phyloP scores from a whole-genome alignment of 2,797 vertebrate genomes.

The Pseudomugil tenellus region DNA sequence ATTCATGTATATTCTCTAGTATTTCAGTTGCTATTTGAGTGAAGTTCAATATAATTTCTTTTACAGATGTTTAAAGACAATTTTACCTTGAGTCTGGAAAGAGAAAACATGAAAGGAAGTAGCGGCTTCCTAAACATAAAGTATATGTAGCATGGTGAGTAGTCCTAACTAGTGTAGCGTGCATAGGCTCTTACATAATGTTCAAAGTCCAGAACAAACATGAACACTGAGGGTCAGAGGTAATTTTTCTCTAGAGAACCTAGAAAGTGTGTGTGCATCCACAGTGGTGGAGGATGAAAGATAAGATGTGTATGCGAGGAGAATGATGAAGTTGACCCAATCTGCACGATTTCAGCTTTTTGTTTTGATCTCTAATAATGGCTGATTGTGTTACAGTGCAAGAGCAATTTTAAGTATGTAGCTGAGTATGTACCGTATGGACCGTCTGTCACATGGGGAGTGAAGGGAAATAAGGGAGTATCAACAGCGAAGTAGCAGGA shows the following conservation, averaged over 20 bases:
- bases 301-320: slow-evolving; percentile 18
- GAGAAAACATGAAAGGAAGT: too few species aligned
- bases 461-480: slow-evolving; percentile 8
- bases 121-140: too few species aligned
- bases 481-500: neutral
- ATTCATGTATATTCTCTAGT: too few species aligned
- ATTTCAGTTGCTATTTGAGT: too few species aligned
- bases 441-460: too few species aligned
- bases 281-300: neutral
- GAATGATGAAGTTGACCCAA: neutral
- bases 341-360: neutral
- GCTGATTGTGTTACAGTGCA: neutral
- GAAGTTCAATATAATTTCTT: too few species aligned
- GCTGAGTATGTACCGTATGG: too few species aligned
- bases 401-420: neutral
- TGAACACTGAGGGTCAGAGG: slow-evolving; percentile 42
- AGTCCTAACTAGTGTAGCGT: neutral
- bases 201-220: slow-evolving; percentile 20
- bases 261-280: slow-evolving; percentile 1
- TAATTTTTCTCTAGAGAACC: slow-evolving; percentile 5
- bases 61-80: too few species aligned
- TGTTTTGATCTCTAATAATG: neutral
- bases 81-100: too few species aligned
- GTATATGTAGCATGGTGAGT: too few species aligned
- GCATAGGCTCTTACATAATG: slow-evolving; percentile 12